Percentiles rank a stretch among this genome's conserved stretches.
Evolutionary conservation across 2,797 vertebrate species (phyloP).

Genomic region (Emys orbicularis): DNA sequence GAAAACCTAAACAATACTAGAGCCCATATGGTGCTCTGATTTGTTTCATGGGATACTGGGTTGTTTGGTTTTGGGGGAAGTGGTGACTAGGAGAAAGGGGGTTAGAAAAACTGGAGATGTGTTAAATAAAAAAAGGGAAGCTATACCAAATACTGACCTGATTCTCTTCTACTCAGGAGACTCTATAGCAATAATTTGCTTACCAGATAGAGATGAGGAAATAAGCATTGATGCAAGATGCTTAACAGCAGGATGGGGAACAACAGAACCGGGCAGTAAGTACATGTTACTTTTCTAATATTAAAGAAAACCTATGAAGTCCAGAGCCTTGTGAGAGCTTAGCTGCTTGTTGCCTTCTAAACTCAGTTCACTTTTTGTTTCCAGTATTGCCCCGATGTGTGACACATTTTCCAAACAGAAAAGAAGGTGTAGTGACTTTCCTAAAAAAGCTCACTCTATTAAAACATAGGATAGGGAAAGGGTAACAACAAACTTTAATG

Average conservation of each 20-base stretch:
- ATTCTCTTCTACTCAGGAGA: background rate
- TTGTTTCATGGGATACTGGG: background rate
- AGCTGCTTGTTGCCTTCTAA: background rate
- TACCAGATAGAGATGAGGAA: background rate
- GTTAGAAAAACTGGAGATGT: background rate
- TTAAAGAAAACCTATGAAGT: background rate
- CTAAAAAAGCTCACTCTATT: background rate
- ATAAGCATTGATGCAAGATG: background rate
- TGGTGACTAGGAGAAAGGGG: background rate
- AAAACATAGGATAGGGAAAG: background rate
- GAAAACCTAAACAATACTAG: slow-evolving; percentile 24
- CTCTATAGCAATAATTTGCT: background rate
- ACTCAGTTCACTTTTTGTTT: background rate
- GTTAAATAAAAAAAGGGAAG: background rate
- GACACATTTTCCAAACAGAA: background rate
- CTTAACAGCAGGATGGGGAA: background rate
- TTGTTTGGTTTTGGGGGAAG: background rate
- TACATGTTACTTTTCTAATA: background rate
- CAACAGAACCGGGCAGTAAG: background rate
- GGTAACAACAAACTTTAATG: background rate
- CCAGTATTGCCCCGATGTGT: background rate
- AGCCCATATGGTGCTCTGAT: background rate
- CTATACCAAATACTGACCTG: background rate
- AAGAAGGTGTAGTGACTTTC: background rate
- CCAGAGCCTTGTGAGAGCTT: background rate